Percentiles rank a stretch among this genome's conserved stretches.
phyloP scores from a whole-genome alignment of 2,888 invertebrate species.

The Cryptus armator region DNA sequence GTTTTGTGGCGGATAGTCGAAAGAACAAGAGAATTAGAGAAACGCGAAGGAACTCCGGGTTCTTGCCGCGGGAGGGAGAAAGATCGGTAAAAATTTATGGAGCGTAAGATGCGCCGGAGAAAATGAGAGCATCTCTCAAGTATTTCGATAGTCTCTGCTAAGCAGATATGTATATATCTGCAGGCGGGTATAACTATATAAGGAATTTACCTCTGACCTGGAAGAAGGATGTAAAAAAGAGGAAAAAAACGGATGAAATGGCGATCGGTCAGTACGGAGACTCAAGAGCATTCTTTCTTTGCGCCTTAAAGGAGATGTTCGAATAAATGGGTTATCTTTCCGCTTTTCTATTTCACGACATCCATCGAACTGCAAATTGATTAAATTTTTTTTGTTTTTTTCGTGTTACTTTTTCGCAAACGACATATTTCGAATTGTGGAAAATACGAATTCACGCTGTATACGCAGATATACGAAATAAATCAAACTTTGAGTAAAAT shows the following conservation, averaged over 20 bases:
- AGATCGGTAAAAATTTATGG: constrained; percentile 59
- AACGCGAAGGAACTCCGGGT: constrained; percentile 7
- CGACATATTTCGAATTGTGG: not conserved
- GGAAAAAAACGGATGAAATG: constrained; percentile 67
- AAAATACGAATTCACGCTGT: no score
- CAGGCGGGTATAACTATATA: not conserved
- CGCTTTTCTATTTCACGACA: not conserved
- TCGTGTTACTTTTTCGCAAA: not conserved
- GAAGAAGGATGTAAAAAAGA: constrained; percentile 34
- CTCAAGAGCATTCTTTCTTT: constrained; percentile 37
- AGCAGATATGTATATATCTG: not conserved
- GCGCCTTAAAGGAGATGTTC: constrained; percentile 80
- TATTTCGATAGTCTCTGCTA: constrained; percentile 47
- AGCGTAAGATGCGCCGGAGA: constrained; percentile 64
- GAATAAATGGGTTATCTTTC: constrained; percentile 70
- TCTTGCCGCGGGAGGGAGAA: constrained; percentile 22
- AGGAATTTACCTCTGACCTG: constrained; percentile 34
- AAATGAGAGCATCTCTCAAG: constrained; percentile 54
- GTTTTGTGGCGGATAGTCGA: constrained; percentile 55
- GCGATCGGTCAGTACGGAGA: constrained; percentile 46
- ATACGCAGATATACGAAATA: not conserved
- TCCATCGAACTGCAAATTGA: not conserved
- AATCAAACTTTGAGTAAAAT: not conserved
- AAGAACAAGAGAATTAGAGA: constrained; percentile 47
- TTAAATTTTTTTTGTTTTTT: not conserved